Evolutionary conservation across 2,113 vertebrate species (phyloP).

Genomic region (Bambusicola thoracicus): DNA sequence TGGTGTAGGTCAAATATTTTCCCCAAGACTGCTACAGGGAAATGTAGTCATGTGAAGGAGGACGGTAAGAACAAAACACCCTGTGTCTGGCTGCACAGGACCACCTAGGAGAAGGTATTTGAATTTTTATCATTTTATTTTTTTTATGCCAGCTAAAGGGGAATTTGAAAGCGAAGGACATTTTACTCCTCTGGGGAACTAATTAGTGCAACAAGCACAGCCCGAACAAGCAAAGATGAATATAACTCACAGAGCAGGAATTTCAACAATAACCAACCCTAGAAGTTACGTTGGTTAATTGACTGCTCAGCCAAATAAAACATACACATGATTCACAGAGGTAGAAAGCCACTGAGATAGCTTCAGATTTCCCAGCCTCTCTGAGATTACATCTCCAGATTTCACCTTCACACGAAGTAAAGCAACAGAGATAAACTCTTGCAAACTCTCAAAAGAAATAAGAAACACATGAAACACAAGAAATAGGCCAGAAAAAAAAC

Average conservation of each 20-base stretch:
- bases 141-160: slow-evolving; percentile 59
- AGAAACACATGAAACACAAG: not conserved
- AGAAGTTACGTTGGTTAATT: not conserved
- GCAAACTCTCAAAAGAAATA: not conserved
- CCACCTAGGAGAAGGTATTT: slow-evolving; percentile 24
- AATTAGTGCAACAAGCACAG: slow-evolving; percentile 62
- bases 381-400: not conserved
- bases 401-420: not conserved
- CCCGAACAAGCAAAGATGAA: slow-evolving; percentile 15
- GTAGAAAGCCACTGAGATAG: fast-evolving
- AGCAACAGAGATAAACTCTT: not conserved
- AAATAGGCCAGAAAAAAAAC: not conserved
- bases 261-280: not conserved
- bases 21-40: not conserved
- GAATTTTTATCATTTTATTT: not conserved
- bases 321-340: not conserved
- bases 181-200: slow-evolving; percentile 63
- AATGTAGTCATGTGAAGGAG: not conserved
- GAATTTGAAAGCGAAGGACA: slow-evolving; percentile 68
- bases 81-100: not conserved
- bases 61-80: slow-evolving; percentile 19
- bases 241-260: slow-evolving; percentile 30
- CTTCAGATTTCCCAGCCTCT: not conserved
- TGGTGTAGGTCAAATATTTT: not conserved
- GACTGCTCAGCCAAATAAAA: not conserved